phyloP scores from a whole-genome alignment of 2,797 vertebrate species.

The Rhinatrema bivittatum region DNA sequence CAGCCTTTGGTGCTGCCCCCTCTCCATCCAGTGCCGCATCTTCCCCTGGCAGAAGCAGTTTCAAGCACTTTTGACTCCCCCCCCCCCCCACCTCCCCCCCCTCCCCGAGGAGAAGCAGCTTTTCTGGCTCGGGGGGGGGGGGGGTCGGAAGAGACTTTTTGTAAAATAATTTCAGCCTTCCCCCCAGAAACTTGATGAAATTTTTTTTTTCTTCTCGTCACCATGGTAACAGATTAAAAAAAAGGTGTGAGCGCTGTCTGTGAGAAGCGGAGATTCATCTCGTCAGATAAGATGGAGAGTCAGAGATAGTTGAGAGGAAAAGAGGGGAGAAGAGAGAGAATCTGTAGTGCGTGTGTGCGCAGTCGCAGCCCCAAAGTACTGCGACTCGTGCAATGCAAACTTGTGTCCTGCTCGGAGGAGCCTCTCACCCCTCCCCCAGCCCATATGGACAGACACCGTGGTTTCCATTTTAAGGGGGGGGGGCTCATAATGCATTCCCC shows the following conservation, averaged over 20 bases:
- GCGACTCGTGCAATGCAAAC: too few relatives aligned
- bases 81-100: background rate
- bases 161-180: slow-evolving; percentile 72
- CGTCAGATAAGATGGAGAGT: slow-evolving; percentile 74
- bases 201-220: slow-evolving; percentile 96
- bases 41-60: too few relatives aligned
- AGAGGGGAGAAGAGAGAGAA: slow-evolving; percentile 60
- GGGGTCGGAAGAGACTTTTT: slow-evolving; percentile 63
- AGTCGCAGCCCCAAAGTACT: too few relatives aligned
- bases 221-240: slow-evolving; percentile 85
- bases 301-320: slow-evolving; percentile 62
- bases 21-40: too few relatives aligned
- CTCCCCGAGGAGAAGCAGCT: slow-evolving; percentile 23
- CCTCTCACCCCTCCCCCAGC: too few relatives aligned
- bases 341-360: too few relatives aligned
- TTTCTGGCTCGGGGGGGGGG: slow-evolving; percentile 47
- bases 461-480: too few relatives aligned
- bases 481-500: too few relatives aligned
- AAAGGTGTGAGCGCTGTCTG: slow-evolving; percentile 68
- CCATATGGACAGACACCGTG: too few relatives aligned
- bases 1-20: too few relatives aligned
- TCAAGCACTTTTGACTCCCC: background rate
- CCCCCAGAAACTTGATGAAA: slow-evolving; percentile 89
- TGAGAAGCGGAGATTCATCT: slow-evolving; percentile 76
- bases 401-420: too few relatives aligned